Evolutionary conservation across 2,113 vertebrate genomes (phyloP).

Genomic region (Ornithorhynchus anatinus): DNA sequence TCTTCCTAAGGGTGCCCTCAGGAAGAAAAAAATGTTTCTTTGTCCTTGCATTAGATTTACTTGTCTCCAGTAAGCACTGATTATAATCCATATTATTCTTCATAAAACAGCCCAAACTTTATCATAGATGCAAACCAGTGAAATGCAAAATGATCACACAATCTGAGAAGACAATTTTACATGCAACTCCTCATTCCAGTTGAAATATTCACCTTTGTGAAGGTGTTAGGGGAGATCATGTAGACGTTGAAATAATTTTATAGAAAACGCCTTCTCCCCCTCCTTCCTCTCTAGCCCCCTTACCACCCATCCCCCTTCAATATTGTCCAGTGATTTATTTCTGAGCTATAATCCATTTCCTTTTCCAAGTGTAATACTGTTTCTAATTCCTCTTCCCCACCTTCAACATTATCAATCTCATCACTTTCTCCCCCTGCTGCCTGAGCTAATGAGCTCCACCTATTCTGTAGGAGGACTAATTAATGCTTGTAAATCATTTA

Average conservation of each 20-base stretch:
- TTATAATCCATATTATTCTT: slow-evolving; percentile 25
- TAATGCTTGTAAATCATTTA: neutral
- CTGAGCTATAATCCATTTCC: neutral
- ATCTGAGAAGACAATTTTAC: slow-evolving; percentile 2
- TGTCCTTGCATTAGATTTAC: slow-evolving; percentile 42
- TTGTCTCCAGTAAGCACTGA: slow-evolving; percentile 20
- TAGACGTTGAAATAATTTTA: neutral
- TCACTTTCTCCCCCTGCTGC: neutral
- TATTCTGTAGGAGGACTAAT: neutral
- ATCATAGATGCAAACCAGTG: neutral
- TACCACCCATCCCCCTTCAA: too few relatives aligned
- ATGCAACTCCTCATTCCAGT: neutral
- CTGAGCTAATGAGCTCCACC: neutral
- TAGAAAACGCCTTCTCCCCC: neutral
- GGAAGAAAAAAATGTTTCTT: slow-evolving; percentile 28
- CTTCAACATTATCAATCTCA: neutral
- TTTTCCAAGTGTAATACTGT: neutral
- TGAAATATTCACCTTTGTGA: slow-evolving; percentile 1
- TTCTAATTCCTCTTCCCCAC: neutral
- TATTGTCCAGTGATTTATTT: too few relatives aligned
- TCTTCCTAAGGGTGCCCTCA: neutral
- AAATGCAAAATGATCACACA: slow-evolving; percentile 16
- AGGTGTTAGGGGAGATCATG: neutral
- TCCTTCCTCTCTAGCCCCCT: too few relatives aligned
- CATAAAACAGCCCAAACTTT: neutral